Base-by-base conservation (phyloP, 2,888 invertebrate genomes). In the Zygaena filipendulae region DNA sequence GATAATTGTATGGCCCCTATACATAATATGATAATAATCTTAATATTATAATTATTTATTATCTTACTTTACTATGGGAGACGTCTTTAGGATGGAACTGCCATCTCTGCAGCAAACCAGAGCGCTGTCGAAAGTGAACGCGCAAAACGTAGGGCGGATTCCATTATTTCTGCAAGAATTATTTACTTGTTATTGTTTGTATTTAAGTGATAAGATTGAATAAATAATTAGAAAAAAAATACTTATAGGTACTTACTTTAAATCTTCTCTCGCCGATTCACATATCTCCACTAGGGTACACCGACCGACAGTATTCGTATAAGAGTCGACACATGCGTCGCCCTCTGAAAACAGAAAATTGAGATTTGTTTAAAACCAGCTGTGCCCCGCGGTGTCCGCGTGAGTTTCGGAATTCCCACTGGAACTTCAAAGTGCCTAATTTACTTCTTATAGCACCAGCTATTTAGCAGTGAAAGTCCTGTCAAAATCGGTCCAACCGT, bases 31-130 rank as follows among this genome's bases (percentile, higher is more conserved):
- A n/a, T n/a, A 22, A 8, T 22, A 10, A 4, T 22, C 7, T n/a
- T 13, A 20, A n/a, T 20, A n/a, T 27, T 21, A 8, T n/a, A 11
- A 16, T 6, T 16, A 7, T 7, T 6, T 4, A 16, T 16, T 6
- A 16, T 4, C 16, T 16, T 16, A 16, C 16, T 16, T 16, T 16
- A 16, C 16, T 6, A 6, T 16, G 16, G 7, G 16, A 7, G 7
- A 43, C 0, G 54, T 35, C 12, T 64, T 49, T 1, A 69, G 42
- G 2, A 70, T 67, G 2, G 28, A 56, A 19, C 29, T 45, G 1
- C 53, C 53, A 19, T 71, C 70, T 7, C 55, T 45, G 27, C 72
- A 74, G 36, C 72, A 74, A 0, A 72, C 61, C 1, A 68, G 35
- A 0, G 59, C 45, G 0, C 23, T 34, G 0, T 55, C 55, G 20